phyloP scores from a whole-genome alignment of 2,888 invertebrate species.

The Clusia tigrina region DNA sequence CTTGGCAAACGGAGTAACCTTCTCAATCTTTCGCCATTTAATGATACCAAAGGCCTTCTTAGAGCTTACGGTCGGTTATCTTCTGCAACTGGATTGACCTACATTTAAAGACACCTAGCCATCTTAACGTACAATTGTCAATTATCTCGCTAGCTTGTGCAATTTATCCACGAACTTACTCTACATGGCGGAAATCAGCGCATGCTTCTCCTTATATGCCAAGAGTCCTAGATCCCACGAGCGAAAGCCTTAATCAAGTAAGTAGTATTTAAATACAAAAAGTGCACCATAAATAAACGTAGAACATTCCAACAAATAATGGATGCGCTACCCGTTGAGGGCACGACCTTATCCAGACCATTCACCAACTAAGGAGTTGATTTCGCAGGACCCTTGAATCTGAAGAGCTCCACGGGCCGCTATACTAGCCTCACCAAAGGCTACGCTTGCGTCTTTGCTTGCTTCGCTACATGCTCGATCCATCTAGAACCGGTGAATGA shows the following conservation, averaged over 20 bases:
- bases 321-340: background rate
- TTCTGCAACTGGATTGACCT: background rate
- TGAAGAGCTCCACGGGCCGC: constrained; percentile 28
- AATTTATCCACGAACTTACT: background rate
- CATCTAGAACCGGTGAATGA: constrained; percentile 27
- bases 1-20: too few species aligned
- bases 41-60: background rate
- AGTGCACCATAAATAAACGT: background rate
- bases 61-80: background rate
- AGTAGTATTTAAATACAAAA: background rate
- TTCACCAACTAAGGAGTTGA: constrained; percentile 29
- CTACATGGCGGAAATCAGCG: background rate
- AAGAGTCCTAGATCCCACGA: background rate
- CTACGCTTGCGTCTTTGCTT: constrained; percentile 33
- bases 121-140: background rate
- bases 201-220: background rate
- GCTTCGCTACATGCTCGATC: constrained; percentile 31
- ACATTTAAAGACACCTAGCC: background rate
- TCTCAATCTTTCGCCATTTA: background rate
- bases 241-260: background rate
- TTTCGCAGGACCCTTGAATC: constrained; percentile 32
- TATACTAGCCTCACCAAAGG: constrained; percentile 29
- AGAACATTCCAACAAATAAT: background rate
- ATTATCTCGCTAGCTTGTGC: background rate
- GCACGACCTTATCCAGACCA: constrained; percentile 15